Percentiles rank a stretch among this genome's conserved stretches.
Evolutionary conservation across 2,113 vertebrate species (phyloP).

Genomic region (Bufo gargarizans): DNA sequence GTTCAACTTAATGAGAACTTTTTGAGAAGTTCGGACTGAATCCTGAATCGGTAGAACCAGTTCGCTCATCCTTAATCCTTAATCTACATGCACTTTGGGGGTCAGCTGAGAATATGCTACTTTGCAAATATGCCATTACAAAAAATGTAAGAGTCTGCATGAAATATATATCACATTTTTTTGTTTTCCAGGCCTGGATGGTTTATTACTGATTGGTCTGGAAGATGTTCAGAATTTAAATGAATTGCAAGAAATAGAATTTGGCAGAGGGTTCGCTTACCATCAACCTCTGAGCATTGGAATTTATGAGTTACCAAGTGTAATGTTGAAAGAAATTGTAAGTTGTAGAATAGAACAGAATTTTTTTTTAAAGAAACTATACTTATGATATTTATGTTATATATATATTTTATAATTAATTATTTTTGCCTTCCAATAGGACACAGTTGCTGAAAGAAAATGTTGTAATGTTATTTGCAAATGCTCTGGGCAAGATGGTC

Average conservation of each 20-base stretch:
- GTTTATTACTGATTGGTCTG: slow-evolving; percentile 79
- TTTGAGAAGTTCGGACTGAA: too few relatives aligned
- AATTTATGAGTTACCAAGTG: slow-evolving; percentile 73
- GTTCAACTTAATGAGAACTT: too few relatives aligned
- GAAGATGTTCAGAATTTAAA: slow-evolving; percentile 69
- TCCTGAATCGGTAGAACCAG: too few relatives aligned
- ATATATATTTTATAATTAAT: neutral
- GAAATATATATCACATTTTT: neutral
- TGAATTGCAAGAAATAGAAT: slow-evolving; percentile 83
- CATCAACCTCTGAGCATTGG: slow-evolving; percentile 73
- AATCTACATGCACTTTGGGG: neutral
- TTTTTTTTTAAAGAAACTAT: neutral
- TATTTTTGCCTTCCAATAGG: slow-evolving; percentile 63
- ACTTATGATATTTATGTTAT: neutral
- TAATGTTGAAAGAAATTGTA: slow-evolving; percentile 81
- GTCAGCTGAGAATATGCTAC: neutral
- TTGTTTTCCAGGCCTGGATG: slow-evolving; percentile 75
- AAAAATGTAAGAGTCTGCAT: neutral
- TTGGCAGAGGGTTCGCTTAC: slow-evolving; percentile 84
- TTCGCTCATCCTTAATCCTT: too few relatives aligned
- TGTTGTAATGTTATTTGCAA: slow-evolving; percentile 82
- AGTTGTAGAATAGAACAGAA: slow-evolving; percentile 61
- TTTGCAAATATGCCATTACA: neutral
- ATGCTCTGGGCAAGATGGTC: slow-evolving; percentile 79
- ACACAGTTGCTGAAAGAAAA: slow-evolving; percentile 74